A percentile compares a stretch with the other conserved stretches of the same genome.
Evolutionary conservation across 2,888 invertebrate species (phyloP).

Genomic region (Seira ritae): DNA sequence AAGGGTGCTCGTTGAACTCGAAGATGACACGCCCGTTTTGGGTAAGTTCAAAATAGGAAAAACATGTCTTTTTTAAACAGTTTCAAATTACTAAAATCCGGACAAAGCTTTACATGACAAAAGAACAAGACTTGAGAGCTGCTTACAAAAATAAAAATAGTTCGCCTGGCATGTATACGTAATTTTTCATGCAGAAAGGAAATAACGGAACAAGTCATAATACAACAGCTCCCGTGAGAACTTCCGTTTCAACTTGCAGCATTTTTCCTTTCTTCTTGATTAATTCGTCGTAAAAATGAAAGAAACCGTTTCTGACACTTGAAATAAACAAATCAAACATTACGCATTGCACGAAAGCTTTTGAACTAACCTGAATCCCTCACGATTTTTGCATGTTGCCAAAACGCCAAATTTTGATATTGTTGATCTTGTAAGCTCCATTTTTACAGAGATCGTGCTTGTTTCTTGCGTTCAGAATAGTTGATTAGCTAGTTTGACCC

Average conservation of each 20-base stretch:
- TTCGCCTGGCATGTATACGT: too few relatives aligned
- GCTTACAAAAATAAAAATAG: too few relatives aligned
- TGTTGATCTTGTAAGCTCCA: background rate
- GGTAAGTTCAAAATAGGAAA: constrained; percentile 78
- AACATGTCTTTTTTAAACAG: background rate
- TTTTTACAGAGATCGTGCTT: background rate
- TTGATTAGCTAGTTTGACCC: background rate
- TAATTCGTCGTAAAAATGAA: too few relatives aligned
- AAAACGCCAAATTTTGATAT: too few relatives aligned
- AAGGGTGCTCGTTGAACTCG: constrained; percentile 92
- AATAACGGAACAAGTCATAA: constrained; percentile 19
- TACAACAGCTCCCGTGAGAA: constrained; percentile 4
- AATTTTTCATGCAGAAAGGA: background rate
- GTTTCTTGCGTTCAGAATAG: background rate
- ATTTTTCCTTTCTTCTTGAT: background rate
- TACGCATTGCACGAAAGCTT: too few relatives aligned
- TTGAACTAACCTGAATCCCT: too few relatives aligned
- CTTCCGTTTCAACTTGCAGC: constrained; percentile 12
- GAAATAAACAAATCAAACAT: too few relatives aligned
- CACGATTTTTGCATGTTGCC: too few relatives aligned
- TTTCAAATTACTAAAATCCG: constrained; percentile 23
- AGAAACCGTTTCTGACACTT: too few relatives aligned
- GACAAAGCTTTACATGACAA: too few relatives aligned
- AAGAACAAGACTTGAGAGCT: too few relatives aligned
- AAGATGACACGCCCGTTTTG: constrained; percentile 93